Evolutionary conservation across 2,888 invertebrate genomes (phyloP).

Genomic region (Thelaira solivaga): DNA sequence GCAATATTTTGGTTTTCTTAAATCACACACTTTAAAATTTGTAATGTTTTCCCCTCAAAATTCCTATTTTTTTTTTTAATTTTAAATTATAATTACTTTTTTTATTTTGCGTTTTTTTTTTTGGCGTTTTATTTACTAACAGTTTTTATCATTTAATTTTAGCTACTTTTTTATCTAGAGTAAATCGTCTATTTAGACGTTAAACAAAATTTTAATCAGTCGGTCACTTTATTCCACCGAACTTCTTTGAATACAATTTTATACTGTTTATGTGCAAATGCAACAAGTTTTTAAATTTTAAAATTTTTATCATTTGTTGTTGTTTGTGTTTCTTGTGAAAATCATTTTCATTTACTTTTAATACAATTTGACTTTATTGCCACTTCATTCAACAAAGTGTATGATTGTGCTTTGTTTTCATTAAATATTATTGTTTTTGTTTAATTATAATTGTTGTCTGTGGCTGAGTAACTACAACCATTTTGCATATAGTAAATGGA

Average conservation of each 20-base stretch:
- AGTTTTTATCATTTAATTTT: no score
- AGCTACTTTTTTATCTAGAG: not conserved
- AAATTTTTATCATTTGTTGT: constrained; percentile 19
- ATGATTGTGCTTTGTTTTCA: constrained; percentile 49
- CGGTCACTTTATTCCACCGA: constrained; percentile 36
- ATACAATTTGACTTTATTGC: constrained; percentile 44
- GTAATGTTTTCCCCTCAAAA: no score
- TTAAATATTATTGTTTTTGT: not conserved
- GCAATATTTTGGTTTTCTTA: no score
- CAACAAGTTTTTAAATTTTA: constrained; percentile 23
- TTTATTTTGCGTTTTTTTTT: no score
- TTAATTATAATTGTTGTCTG: constrained; percentile 30
- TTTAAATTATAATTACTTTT: no score
- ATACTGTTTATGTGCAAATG: constrained; percentile 37
- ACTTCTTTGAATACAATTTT: constrained; percentile 49
- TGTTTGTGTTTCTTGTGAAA: not conserved
- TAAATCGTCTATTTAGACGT: not conserved
- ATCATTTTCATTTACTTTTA: constrained; percentile 9
- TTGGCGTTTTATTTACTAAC: no score
- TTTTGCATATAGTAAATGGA: constrained; percentile 8
- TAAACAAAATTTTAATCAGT: not conserved
- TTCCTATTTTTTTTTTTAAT: no score
- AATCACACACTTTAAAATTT: no score
- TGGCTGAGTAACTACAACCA: constrained; percentile 34
- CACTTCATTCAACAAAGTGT: constrained; percentile 62